These are phyloP conservation scores for Leptobrachium ailaonicum DNA, from an alignment of 2,113 vertebrate genomes.

Conservation along the genomic window DNA sequence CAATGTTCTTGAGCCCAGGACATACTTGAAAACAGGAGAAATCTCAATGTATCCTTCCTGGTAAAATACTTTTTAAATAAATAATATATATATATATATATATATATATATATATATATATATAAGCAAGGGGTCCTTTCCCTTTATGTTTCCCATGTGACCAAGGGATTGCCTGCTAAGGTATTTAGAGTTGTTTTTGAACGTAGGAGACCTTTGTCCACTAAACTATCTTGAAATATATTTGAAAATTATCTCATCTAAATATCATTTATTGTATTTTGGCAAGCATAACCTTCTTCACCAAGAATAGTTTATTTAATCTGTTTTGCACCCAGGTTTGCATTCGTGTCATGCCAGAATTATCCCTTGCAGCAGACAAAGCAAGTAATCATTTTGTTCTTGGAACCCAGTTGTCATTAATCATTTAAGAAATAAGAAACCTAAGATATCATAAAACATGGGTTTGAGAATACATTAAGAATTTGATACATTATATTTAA, in stretches of 20 bases:
- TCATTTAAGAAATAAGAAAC: slow-evolving; percentile 27
- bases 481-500: slow-evolving; percentile 26
- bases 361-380: not conserved
- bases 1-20: too few species aligned
- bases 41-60: too few species aligned
- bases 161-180: too few species aligned
- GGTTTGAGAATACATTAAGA: slow-evolving; percentile 8
- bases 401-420: slow-evolving; percentile 20
- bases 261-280: not conserved
- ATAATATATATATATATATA: too few species aligned
- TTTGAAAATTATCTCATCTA: not conserved
- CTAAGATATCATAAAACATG: not conserved
- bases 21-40: too few species aligned
- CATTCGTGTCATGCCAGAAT: not conserved
- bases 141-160: too few species aligned
- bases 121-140: too few species aligned
- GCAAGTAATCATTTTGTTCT: not conserved
- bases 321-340: not conserved
- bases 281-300: not conserved
- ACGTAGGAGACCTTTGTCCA: not conserved
- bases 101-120: too few species aligned
- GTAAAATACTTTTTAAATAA: too few species aligned
- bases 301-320: not conserved
- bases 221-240: not conserved
- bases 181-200: not conserved